Evolutionary conservation across 2,888 invertebrate genomes (phyloP).

Genomic region (Leuctra nigra): DNA sequence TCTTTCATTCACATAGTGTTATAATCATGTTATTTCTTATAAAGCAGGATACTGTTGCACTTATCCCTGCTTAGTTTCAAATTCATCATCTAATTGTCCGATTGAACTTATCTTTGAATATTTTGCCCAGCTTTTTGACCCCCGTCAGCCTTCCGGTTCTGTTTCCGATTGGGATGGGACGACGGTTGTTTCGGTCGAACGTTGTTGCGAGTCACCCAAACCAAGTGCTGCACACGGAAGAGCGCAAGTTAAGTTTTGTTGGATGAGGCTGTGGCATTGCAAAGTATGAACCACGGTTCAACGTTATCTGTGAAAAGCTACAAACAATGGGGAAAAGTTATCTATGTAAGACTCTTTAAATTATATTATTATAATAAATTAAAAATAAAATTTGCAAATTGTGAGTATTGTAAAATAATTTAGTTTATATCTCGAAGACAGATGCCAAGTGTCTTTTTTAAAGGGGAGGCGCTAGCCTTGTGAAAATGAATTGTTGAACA

Average conservation of each 20-base stretch:
- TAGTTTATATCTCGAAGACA: slow-evolving; percentile 28
- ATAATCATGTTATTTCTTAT: slow-evolving; percentile 14
- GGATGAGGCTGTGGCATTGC: background rate
- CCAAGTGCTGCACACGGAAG: background rate
- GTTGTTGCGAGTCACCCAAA: background rate
- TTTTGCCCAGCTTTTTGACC: slow-evolving; percentile 5
- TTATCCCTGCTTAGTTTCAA: slow-evolving; percentile 14
- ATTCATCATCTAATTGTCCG: background rate
- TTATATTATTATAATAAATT: slow-evolving; percentile 5
- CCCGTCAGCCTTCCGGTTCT: background rate
- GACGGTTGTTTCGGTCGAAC: background rate
- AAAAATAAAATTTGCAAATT: slow-evolving; percentile 2
- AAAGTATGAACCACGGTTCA: slow-evolving; percentile 3
- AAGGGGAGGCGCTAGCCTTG: slow-evolving; percentile 29
- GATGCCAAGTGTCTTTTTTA: slow-evolving; percentile 29
- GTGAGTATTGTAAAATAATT: slow-evolving; percentile 30
- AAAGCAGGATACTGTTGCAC: slow-evolving; percentile 12
- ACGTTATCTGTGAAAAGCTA: no score
- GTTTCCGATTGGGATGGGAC: background rate
- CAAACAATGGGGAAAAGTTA: slow-evolving; percentile 2
- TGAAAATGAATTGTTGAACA: slow-evolving; percentile 29
- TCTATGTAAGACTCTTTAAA: slow-evolving; percentile 19
- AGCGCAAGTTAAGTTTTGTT: background rate
- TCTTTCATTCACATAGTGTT: slow-evolving; percentile 12
- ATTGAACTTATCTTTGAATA: background rate